These are phyloP conservation scores for Caenorhabditis latens DNA, from an alignment of 1,140 invertebrate species.

Conservation along the genomic window DNA sequence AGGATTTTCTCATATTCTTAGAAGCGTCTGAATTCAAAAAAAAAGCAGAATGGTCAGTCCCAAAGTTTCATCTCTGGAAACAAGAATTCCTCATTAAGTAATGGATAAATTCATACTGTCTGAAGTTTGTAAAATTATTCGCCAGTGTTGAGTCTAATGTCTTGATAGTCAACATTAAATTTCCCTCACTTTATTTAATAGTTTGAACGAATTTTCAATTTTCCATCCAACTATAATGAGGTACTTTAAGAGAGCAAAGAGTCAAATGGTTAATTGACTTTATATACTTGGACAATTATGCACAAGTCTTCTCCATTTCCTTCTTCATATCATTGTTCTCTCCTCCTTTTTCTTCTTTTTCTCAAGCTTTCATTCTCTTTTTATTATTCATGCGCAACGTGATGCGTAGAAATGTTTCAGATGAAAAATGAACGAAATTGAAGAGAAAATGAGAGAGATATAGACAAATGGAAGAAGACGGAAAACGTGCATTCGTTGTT, in stretches of 20 bases:
- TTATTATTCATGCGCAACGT: conserved; percentile 39
- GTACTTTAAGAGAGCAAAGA: not conserved
- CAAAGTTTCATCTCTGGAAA: no score
- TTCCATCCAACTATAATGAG: no score
- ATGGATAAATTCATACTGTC: no score
- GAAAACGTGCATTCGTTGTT: conserved; percentile 18
- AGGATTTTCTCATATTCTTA: no score
- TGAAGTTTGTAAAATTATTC: no score
- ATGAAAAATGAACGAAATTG: not conserved
- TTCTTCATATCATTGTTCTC: not conserved
- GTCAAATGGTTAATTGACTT: conserved; percentile 26
- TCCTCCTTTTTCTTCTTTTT: not conserved
- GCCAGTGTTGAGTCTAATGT: no score
- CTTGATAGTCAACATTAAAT: no score
- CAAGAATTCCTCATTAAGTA: no score
- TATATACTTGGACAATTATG: conserved; percentile 39
- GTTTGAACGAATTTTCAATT: no score
- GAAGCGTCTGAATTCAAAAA: no score
- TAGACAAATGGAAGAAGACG: not conserved
- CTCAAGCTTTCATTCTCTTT: not conserved
- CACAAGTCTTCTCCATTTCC: not conserved
- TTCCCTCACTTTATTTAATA: no score
- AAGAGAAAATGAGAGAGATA: not conserved
- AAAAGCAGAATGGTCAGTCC: no score
- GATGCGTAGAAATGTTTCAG: conserved; percentile 42